Evolutionary conservation across 2,888 invertebrate species (phyloP).

Genomic region (Drosophila rubida): DNA sequence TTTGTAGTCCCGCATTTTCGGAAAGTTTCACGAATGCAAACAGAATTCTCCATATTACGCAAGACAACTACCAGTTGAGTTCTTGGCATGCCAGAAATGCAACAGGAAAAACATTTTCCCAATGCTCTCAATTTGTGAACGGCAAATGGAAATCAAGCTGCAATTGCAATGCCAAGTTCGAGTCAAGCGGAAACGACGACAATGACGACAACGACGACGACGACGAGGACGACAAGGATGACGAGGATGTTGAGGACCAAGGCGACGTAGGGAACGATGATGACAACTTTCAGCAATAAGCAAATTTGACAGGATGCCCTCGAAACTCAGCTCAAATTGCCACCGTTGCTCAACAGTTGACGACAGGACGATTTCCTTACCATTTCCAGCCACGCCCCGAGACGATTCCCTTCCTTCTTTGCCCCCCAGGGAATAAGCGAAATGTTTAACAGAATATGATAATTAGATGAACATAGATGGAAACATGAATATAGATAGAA

Average conservation of each 20-base stretch:
- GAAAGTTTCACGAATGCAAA: slow-evolving; percentile 13
- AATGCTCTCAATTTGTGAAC: slow-evolving; percentile 45
- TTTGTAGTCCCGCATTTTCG: slow-evolving; percentile 19
- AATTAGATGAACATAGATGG: not conserved
- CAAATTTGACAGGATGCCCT: slow-evolving; percentile 55
- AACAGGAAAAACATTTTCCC: slow-evolving; percentile 58
- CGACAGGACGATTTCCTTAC: slow-evolving; percentile 26
- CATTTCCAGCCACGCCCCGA: slow-evolving; percentile 19
- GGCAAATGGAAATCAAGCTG: slow-evolving; percentile 70
- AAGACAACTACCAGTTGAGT: slow-evolving; percentile 56
- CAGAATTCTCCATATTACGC: slow-evolving; percentile 4
- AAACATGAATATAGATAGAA: not conserved
- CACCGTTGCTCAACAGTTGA: slow-evolving; percentile 49
- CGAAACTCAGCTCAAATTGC: slow-evolving; percentile 56
- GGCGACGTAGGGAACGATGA: slow-evolving; percentile 22
- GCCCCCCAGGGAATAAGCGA: not conserved
- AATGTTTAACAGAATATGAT: slow-evolving; percentile 2
- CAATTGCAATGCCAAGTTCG: slow-evolving; percentile 54
- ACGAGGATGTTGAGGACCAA: not conserved
- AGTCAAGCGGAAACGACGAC: slow-evolving; percentile 38
- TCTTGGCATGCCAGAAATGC: slow-evolving; percentile 21
- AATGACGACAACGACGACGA: slow-evolving; percentile 15
- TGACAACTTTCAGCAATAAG: slow-evolving; percentile 64
- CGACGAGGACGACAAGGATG: slow-evolving; percentile 5
- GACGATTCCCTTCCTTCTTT: slow-evolving; percentile 1